These are phyloP conservation scores for Myotis pilosus DNA, from an alignment of 2,797 vertebrate genomes.

Conservation along the genomic window DNA sequence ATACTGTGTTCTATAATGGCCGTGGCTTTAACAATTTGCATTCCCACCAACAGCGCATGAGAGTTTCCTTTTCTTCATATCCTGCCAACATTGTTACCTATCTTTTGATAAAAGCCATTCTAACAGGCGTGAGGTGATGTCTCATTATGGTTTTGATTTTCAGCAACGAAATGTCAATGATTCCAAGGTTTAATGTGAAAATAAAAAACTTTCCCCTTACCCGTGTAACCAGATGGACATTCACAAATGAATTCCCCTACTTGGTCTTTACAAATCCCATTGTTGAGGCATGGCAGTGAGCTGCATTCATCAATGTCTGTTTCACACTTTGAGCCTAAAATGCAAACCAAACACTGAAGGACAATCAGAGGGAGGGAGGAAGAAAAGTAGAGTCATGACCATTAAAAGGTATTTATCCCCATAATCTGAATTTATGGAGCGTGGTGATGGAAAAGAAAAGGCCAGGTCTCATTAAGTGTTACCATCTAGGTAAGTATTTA, in stretches of 20 bases:
- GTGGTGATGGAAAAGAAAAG: background rate
- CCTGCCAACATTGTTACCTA: too few relatives aligned
- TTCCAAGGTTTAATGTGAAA: background rate
- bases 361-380: background rate
- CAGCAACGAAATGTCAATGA: background rate
- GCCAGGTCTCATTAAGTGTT: background rate
- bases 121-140: background rate
- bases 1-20: background rate
- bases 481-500: background rate
- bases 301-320: slow-evolving; percentile 94
- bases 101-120: background rate
- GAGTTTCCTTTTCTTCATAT: background rate
- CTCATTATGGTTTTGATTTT: background rate
- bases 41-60: background rate
- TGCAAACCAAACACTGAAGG: slow-evolving; percentile 62
- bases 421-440: background rate
- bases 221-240: slow-evolving; percentile 92
- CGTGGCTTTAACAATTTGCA: background rate
- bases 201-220: slow-evolving; percentile 78
- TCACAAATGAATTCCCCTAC: slow-evolving; percentile 92
- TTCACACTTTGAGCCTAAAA: slow-evolving; percentile 96
- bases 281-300: slow-evolving; percentile 92
- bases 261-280: slow-evolving; percentile 90
- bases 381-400: background rate
- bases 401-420: background rate